A percentile compares a stretch with the other conserved stretches of the same genome.
These are phyloP conservation scores for Rhabdomys dilectus DNA, from an alignment of 2,113 vertebrate species.

Conservation along the genomic window DNA sequence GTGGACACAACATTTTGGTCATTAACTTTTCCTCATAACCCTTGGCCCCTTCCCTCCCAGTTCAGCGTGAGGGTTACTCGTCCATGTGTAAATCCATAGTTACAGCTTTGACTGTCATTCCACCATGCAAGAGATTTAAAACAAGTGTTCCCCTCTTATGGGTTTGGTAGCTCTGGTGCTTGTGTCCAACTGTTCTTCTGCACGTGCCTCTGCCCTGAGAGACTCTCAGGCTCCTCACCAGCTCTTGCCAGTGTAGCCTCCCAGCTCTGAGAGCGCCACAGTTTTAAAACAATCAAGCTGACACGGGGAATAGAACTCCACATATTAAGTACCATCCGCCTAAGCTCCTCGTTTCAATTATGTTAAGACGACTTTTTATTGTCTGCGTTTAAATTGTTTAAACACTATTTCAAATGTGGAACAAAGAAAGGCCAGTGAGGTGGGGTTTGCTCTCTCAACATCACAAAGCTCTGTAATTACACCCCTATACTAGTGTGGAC, in stretches of 20 bases:
- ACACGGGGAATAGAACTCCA: not conserved
- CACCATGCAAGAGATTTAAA: constrained; percentile 34
- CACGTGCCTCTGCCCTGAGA: not conserved
- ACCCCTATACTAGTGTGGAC: not conserved
- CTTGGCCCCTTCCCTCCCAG: not conserved
- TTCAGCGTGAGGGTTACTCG: not conserved
- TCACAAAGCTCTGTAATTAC: constrained; percentile 5
- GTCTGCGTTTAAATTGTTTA: constrained; percentile 49
- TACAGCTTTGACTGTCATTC: not conserved
- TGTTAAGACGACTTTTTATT: constrained; percentile 21
- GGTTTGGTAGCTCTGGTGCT: not conserved
- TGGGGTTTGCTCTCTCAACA: not conserved
- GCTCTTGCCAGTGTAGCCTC: not conserved
- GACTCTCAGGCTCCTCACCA: not conserved
- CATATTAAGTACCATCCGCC: not conserved
- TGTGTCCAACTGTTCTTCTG: not conserved
- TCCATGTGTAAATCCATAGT: not conserved
- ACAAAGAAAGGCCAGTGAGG: not conserved
- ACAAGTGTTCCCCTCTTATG: not conserved
- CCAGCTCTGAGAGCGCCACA: not conserved
- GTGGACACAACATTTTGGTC: not conserved
- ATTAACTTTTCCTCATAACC: not conserved
- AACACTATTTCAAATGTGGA: not conserved
- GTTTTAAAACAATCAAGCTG: constrained; percentile 41
- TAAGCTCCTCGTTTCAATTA: constrained; percentile 14